Percentiles rank a stretch among this genome's conserved stretches.
Evolutionary conservation across 2,888 invertebrate genomes (phyloP).

Genomic region (Melieria crassipennis): DNA sequence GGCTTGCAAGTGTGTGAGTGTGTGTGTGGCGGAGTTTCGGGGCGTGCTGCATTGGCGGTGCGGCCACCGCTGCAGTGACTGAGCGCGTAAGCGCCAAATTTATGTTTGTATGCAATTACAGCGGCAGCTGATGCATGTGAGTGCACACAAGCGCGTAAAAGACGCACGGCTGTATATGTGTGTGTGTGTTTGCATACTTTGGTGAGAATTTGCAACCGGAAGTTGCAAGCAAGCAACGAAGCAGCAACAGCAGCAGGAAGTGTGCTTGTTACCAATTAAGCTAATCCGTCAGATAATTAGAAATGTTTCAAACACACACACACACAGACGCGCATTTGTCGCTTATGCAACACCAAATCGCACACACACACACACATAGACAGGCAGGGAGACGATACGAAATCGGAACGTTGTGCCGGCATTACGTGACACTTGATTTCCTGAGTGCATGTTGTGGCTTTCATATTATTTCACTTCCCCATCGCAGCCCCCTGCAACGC

Average conservation of each 20-base stretch:
- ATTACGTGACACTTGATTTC: slow-evolving; percentile 59
- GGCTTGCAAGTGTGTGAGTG: no score
- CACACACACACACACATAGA: not conserved
- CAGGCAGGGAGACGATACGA: slow-evolving; percentile 11
- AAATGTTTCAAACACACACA: slow-evolving; percentile 53
- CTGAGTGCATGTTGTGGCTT: slow-evolving; percentile 41
- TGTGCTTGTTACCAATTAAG: slow-evolving; percentile 63
- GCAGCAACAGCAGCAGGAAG: slow-evolving; percentile 43
- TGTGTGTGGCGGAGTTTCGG: no score
- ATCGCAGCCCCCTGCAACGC: not conserved
- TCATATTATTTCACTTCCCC: not conserved
- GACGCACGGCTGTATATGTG: slow-evolving; percentile 38
- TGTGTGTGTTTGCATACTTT: slow-evolving; percentile 28
- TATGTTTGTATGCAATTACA: slow-evolving; percentile 44
- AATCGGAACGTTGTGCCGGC: slow-evolving; percentile 34
- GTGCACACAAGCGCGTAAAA: not conserved
- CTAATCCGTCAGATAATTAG: slow-evolving; percentile 65
- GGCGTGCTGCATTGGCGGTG: no score
- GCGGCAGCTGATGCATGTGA: slow-evolving; percentile 41
- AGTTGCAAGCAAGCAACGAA: slow-evolving; percentile 16
- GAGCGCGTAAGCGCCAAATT: slow-evolving; percentile 37
- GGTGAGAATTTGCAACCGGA: slow-evolving; percentile 38
- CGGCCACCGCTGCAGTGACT: no score
- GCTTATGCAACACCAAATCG: not conserved
- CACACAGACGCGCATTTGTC: slow-evolving; percentile 39